phyloP scores from a whole-genome alignment of 2,797 vertebrate genomes.

The Urophycis tenuis region DNA sequence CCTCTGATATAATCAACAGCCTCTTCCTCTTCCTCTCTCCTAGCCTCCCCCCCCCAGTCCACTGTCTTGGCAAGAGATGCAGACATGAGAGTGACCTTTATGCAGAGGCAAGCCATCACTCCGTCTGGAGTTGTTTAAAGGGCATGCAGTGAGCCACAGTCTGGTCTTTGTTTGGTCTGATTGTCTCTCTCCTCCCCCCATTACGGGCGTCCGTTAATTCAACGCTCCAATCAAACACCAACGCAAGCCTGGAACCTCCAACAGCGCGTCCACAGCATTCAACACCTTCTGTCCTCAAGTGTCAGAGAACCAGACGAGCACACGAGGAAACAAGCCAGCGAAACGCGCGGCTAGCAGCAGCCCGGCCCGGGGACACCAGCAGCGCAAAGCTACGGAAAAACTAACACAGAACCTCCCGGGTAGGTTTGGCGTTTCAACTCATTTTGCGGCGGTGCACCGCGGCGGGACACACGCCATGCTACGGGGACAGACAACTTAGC shows the following conservation, averaged over 20 bases:
- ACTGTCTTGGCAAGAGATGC: background rate
- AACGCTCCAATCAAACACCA: background rate
- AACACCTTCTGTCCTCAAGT: background rate
- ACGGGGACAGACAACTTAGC: background rate
- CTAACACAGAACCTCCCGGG: too few species aligned
- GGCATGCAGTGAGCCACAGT: background rate
- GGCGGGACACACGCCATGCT: background rate
- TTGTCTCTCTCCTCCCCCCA: background rate
- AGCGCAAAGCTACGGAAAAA: too few species aligned
- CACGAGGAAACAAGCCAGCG: too few species aligned
- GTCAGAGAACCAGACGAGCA: too few species aligned
- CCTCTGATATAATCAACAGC: background rate
- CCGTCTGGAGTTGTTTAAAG: background rate
- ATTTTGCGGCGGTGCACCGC: background rate
- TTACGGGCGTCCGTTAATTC: background rate
- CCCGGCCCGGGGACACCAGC: too few species aligned
- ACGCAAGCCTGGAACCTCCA: background rate
- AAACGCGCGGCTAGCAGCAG: too few species aligned
- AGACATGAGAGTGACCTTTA: background rate
- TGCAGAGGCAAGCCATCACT: background rate
- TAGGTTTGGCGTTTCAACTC: background rate
- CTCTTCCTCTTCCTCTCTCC: background rate
- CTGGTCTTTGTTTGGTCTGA: background rate
- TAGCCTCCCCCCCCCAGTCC: background rate
- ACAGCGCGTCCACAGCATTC: background rate